phyloP scores from a whole-genome alignment of 2,888 invertebrate species.

The Axea sp. region DNA sequence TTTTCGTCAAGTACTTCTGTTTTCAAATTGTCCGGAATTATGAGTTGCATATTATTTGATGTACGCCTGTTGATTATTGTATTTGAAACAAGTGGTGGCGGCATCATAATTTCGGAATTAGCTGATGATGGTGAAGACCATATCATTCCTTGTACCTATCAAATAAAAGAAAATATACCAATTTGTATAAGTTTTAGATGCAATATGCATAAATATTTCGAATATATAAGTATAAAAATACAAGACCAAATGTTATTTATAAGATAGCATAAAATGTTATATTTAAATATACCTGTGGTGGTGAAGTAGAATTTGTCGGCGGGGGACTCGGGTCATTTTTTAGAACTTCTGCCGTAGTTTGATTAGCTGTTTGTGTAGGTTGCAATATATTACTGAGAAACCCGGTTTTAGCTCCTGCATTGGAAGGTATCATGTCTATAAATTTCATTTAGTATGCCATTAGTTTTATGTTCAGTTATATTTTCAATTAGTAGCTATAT shows the following conservation, averaged over 20 bases:
- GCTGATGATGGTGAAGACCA: slow-evolving; percentile 68
- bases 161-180: not conserved
- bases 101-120: slow-evolving; percentile 85
- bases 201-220: too few species aligned
- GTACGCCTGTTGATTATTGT: slow-evolving; percentile 81
- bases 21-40: slow-evolving; percentile 81
- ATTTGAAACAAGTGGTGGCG: slow-evolving; percentile 83
- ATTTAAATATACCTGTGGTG: slow-evolving; percentile 41
- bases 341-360: slow-evolving; percentile 66
- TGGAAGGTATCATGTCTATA: slow-evolving; percentile 70
- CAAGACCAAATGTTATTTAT: too few species aligned
- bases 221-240: too few species aligned
- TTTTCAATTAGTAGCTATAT: too few species aligned
- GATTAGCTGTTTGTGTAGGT: slow-evolving; percentile 57
- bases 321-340: slow-evolving; percentile 76
- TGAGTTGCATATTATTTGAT: slow-evolving; percentile 80
- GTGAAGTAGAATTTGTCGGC: slow-evolving; percentile 65
- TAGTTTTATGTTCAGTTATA: too few species aligned
- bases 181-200: too few species aligned
- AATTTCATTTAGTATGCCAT: too few species aligned
- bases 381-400: slow-evolving; percentile 66
- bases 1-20: slow-evolving; percentile 86
- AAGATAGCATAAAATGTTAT: too few species aligned
- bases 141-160: slow-evolving; percentile 70
- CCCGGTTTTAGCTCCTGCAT: slow-evolving; percentile 64